phyloP scores from a whole-genome alignment of 2,797 vertebrate species.

The Bradypodion pumilum region DNA sequence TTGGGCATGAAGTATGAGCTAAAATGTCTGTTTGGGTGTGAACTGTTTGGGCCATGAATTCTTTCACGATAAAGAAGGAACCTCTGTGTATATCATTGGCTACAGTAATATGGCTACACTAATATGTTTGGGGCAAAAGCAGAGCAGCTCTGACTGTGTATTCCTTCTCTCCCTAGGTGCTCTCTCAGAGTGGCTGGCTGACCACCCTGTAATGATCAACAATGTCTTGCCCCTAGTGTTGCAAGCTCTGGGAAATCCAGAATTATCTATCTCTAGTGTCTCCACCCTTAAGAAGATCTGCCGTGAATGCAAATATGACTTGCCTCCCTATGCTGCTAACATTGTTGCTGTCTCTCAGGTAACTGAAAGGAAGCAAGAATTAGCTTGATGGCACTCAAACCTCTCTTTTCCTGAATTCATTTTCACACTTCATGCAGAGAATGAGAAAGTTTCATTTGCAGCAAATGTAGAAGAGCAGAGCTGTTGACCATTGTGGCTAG shows the following conservation, averaged over 20 bases:
- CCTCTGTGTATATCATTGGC: not conserved
- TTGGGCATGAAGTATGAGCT: not conserved
- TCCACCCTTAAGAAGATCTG: constrained; percentile 98
- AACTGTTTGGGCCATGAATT: not conserved
- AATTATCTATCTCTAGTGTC: constrained; percentile 96
- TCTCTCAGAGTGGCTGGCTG: constrained; percentile 95
- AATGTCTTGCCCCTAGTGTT: constrained; percentile 94
- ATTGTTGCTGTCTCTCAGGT: constrained; percentile 99
- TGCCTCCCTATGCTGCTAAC: constrained; percentile 94
- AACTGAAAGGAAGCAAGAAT: constrained; percentile 40
- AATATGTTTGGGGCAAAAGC: not conserved
- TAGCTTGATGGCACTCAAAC: not conserved
- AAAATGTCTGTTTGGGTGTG: not conserved
- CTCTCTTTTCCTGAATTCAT: not conserved
- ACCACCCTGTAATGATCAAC: constrained; percentile 98
- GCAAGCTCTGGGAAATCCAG: constrained; percentile 94
- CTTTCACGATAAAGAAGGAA: not conserved
- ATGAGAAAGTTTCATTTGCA: not conserved
- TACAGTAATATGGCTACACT: not conserved
- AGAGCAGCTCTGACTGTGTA: constrained; percentile 5
- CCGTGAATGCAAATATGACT: constrained; percentile 96
- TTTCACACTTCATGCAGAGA: not conserved
- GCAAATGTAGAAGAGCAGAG: not conserved
- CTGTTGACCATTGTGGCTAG: not conserved
- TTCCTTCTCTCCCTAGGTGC: constrained; percentile 79